Conservation (phyloP, 2,113 vertebrate genomes). For the Pseudonaja textilis region DNA sequence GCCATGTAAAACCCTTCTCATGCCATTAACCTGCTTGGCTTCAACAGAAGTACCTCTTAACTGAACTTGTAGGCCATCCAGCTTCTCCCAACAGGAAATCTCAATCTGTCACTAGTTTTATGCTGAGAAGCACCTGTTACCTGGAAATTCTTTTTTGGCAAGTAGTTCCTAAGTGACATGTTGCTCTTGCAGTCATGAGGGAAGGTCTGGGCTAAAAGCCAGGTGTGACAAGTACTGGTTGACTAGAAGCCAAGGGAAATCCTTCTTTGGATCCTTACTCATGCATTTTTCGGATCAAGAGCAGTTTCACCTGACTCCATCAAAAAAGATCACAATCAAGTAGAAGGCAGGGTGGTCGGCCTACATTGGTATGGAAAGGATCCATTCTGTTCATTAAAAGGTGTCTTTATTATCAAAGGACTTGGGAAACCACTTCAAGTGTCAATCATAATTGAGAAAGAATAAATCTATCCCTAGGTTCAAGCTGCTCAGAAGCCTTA, state of each 20-base stretch:
- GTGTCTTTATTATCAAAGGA: neutral
- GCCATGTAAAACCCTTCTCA: slow-evolving; percentile 57
- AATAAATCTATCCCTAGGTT: neutral
- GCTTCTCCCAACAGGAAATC: slow-evolving; percentile 36
- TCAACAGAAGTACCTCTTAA: slow-evolving; percentile 56
- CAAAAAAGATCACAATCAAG: neutral
- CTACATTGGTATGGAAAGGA: neutral
- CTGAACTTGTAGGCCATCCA: neutral
- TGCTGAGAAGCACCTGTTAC: slow-evolving; percentile 47
- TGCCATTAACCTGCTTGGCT: slow-evolving; percentile 53
- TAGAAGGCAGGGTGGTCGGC: neutral
- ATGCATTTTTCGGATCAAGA: neutral
- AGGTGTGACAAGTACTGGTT: slow-evolving; percentile 9
- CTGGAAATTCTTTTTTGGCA: neutral
- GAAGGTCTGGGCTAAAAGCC: slow-evolving; percentile 8
- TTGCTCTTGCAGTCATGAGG: slow-evolving; percentile 1
- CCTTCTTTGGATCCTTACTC: slow-evolving; percentile 2
- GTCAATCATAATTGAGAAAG: neutral
- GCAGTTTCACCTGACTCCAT: neutral
- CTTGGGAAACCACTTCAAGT: neutral
- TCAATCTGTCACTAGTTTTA: slow-evolving; percentile 57
- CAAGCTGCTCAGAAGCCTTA: neutral
- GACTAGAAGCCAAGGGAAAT: slow-evolving; percentile 18
- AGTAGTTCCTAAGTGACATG: slow-evolving; percentile 7
- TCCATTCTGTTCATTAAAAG: neutral